Evolutionary conservation across 1,140 invertebrate species (phyloP), one percentile per base, ranked within the genome.

Genomic region (Diachasmimorpha longicaudata): DNA sequence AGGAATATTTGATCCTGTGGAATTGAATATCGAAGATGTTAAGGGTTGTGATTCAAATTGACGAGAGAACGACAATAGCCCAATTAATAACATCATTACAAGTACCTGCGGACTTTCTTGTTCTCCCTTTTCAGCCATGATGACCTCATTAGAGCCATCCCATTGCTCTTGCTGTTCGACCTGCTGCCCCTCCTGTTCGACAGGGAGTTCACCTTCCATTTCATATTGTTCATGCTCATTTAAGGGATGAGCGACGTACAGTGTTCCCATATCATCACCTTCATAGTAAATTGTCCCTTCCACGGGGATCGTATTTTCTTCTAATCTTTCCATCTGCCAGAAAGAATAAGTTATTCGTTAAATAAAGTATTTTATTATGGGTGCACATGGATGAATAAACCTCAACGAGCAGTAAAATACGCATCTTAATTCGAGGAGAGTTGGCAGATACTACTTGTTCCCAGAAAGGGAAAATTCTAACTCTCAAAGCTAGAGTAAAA

Each of bases 241-340:
- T 1, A 80, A 70, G 23, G 85, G 19, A 63, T 87, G 82, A 4
- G 85, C 84, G 23, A 86, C 84, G 68, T 85, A 88, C 14, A 87
- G 77, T 19, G 83, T 86, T 74, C 83, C 85, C 81, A 84, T 84
- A 73, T 88, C 85, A 46, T 87, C 86, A 52, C 85, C 86, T 70
- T 89, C 86, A 74, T 89, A 89, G 75, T 87, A 89, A 77, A 88
- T 86, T 1, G 85, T 84, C 63, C 84, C 87, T 67, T 86, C 85
- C 0, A 86, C 80, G 11, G 85, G 83, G 71, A 85, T 80, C 8
- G 80, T 78, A 72, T 84, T 83, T 37, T 87, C 85, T 6, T 84
- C 81, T 5, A 87, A 74, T 55, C 84, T 82, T 73, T 88, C 84
- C 77, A 89, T 84, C 87, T 87, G 67, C 9, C 11, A 80, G 77